A percentile compares a stretch with the other conserved stretches of the same genome.
Conservation (phyloP, 2,797 vertebrate genomes). For the Cichlasoma orientale region DNA sequence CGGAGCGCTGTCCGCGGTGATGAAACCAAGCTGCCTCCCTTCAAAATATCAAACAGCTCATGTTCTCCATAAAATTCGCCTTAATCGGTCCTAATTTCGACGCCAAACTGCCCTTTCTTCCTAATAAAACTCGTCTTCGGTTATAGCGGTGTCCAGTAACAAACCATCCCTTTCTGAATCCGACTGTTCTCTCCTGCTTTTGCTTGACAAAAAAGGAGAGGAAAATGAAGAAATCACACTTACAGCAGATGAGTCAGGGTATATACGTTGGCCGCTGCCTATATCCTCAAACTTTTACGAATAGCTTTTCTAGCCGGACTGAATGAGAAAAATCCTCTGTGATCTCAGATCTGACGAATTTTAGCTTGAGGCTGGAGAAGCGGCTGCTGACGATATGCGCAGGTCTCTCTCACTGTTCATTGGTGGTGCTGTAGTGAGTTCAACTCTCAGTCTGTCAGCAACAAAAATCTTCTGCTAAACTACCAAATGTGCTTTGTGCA, state of each 20-base stretch:
- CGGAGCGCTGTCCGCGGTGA: conserved; percentile 67
- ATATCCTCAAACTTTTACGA: conserved; percentile 77
- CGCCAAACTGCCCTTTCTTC: conserved; percentile 39
- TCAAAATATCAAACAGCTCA: conserved; percentile 15
- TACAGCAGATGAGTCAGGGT: conserved; percentile 67
- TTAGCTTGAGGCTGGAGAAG: conserved; percentile 81
- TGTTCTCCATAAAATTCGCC: conserved; percentile 15
- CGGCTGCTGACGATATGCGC: conserved; percentile 84
- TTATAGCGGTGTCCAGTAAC: conserved; percentile 51
- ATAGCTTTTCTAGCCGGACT: conserved; percentile 70
- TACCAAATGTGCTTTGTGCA: conserved; percentile 70
- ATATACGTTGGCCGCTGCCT: conserved; percentile 62
- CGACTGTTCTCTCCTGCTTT: conserved; percentile 38
- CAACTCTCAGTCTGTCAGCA: conserved; percentile 82
- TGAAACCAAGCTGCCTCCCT: conserved; percentile 49
- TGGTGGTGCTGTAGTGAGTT: conserved; percentile 85
- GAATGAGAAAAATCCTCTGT: conserved; percentile 77
- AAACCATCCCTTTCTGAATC: conserved; percentile 52
- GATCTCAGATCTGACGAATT: conserved; percentile 83
- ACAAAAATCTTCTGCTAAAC: conserved; percentile 64
- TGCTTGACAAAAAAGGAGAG: conserved; percentile 45
- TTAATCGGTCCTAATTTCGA: conserved; percentile 47
- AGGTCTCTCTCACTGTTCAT: conserved; percentile 84
- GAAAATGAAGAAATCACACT: conserved; percentile 71
- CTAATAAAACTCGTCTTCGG: conserved; percentile 59